These are phyloP conservation scores for Phaenicophaeus curvirostris DNA, from an alignment of 2,797 vertebrate species.

Conservation along the genomic window DNA sequence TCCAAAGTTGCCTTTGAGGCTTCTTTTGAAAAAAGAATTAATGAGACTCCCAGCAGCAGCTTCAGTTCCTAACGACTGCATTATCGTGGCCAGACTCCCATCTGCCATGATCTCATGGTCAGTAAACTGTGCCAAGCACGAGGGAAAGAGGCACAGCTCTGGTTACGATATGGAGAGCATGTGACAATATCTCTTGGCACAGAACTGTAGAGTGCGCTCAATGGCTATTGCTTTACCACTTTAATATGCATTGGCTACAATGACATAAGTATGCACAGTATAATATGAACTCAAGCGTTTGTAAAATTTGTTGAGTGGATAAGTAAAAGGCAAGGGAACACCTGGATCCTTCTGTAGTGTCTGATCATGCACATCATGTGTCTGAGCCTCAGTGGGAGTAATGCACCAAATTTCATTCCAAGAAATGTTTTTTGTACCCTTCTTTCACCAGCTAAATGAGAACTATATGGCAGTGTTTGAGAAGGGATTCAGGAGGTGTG, in stretches of 20 bases:
- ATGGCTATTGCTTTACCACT: constrained; percentile 20
- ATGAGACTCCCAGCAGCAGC: constrained; percentile 29
- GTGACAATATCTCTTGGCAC: constrained; percentile 48
- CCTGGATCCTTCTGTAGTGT: background rate
- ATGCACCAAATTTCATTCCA: background rate
- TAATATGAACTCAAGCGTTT: constrained; percentile 23
- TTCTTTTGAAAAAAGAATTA: background rate
- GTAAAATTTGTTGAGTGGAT: constrained; percentile 47
- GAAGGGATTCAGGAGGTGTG: background rate
- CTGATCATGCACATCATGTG: constrained; percentile 2
- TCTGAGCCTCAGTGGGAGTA: background rate
- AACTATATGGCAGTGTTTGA: background rate
- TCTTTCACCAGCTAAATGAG: background rate
- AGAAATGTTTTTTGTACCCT: background rate
- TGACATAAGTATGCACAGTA: constrained; percentile 20
- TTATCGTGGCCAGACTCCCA: constrained; percentile 64
- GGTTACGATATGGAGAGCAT: background rate
- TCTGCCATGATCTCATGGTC: constrained; percentile 60
- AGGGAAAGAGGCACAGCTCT: constrained; percentile 13
- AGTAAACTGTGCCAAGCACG: constrained; percentile 26
- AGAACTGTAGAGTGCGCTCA: background rate
- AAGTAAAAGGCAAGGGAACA: constrained; percentile 31
- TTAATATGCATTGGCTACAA: background rate
- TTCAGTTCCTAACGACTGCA: background rate
- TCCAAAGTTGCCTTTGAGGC: constrained; percentile 30